These are phyloP conservation scores for Tribolium freemani DNA, from an alignment of 2,888 invertebrate genomes.

Conservation along the genomic window DNA sequence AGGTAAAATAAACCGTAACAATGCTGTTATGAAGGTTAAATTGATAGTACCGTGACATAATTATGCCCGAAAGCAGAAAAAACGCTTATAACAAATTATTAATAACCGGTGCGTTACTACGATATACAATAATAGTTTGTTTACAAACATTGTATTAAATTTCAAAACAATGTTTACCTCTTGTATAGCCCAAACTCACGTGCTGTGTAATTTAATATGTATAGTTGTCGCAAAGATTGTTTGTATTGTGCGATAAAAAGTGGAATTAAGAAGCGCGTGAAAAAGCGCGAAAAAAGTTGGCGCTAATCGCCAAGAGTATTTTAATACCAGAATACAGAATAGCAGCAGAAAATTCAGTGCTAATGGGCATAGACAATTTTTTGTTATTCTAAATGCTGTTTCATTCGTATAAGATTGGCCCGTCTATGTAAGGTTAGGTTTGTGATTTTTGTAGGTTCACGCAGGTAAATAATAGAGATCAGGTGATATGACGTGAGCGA, in stretches of 20 bases:
- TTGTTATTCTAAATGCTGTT: background rate
- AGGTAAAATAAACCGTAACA: background rate
- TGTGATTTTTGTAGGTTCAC: constrained; percentile 22
- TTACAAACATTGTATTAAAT: background rate
- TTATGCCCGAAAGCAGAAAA: background rate
- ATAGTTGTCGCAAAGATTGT: background rate
- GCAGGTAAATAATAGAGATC: constrained; percentile 36
- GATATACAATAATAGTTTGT: background rate
- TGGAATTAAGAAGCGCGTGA: background rate
- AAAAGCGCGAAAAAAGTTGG: background rate
- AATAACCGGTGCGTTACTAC: background rate
- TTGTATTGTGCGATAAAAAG: background rate
- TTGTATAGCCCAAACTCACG: background rate
- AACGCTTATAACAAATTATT: background rate
- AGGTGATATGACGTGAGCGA: constrained; percentile 45
- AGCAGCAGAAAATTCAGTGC: no score
- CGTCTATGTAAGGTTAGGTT: constrained; percentile 31
- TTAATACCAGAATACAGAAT: no score
- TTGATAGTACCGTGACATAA: background rate
- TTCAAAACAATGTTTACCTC: background rate
- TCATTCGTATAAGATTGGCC: background rate
- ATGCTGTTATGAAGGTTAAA: background rate
- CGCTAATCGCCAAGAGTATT: background rate
- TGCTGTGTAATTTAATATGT: background rate
- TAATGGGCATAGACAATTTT: background rate